Evolutionary conservation across 2,888 invertebrate genomes (phyloP).

Genomic region (Drosophila borborema): DNA sequence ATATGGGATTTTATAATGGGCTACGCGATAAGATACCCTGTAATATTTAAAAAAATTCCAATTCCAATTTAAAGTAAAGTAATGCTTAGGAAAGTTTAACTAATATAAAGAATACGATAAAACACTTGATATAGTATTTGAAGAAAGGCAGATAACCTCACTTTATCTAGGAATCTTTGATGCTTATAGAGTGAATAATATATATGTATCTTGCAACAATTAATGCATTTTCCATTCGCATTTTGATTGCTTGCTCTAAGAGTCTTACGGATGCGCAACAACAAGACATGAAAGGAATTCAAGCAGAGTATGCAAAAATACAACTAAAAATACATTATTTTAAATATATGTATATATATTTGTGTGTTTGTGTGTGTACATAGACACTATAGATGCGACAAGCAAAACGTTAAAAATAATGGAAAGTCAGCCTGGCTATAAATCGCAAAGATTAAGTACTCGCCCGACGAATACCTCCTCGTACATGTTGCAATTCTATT

Average conservation of each 20-base stretch:
- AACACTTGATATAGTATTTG: no score
- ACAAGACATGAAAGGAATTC: constrained; percentile 66
- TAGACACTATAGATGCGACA: constrained; percentile 28
- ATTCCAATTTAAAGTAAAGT: no score
- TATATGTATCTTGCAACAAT: not conserved
- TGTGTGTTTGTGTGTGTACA: constrained; percentile 1
- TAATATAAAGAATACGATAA: no score
- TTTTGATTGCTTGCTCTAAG: not conserved
- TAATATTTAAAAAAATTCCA: no score
- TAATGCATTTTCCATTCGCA: not conserved
- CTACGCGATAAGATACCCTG: no score
- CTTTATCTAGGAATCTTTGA: not conserved
- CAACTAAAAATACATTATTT: constrained; percentile 33
- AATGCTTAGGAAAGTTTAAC: no score
- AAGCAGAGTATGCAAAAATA: constrained; percentile 29
- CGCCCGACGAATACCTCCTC: constrained; percentile 23
- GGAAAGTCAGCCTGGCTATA: constrained; percentile 66
- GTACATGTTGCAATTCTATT: constrained; percentile 66
- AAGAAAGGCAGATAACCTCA: not conserved
- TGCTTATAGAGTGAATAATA: not conserved
- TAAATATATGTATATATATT: not conserved
- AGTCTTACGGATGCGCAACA: constrained; percentile 45
- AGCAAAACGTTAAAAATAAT: constrained; percentile 63
- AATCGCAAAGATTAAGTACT: constrained; percentile 75
- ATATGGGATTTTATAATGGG: no score